Evolutionary conservation across 2,888 invertebrate species (phyloP), one percentile per base, ranked within the genome.

Genomic region (Meandrusa payeni): DNA sequence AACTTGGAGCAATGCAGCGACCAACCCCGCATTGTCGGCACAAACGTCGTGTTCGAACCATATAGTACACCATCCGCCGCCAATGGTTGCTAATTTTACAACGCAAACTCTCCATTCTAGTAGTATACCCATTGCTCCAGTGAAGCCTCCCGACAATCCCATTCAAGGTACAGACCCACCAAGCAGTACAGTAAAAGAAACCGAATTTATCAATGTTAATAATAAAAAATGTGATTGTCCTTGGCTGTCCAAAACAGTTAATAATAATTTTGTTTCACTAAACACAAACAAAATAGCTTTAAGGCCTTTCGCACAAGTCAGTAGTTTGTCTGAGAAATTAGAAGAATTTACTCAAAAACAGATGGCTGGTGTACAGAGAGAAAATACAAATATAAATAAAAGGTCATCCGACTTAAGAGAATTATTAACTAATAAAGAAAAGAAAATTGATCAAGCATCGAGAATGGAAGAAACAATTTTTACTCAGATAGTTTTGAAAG

Each of bases 121-220:
- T 72, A 86, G 82, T 79, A 82, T 85, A 58, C 85, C 86, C 12
- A 79, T 86, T 46, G 76, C 83, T 9, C 83, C 85, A 2, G 83
- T 83, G 3, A 86, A 86, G 61, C 86, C 85, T 6, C 82, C 86
- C 1, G 87, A 87, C 46, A 86, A 85, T 52, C 86, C 85, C 0
- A 82, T 86, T 29, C 86, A 86, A 54, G 86, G 85, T 5, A 83
- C 83, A 1, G 86, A 87, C 10, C 86, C 86, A 44, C 86, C 85
- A 3, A 85, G 85, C 54, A 85, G 85, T 54, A 87, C 83, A 46
- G 82, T 85, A 3, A 81, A 76, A 50, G 86, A 83, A 64, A 60
- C 71, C 20, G 83, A 83, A 47, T 48, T 64, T 27, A 63, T 55
- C 47, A 80, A 80, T 48, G 37, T 68, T 46, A 57, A 57, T 45